Percentiles rank a stretch among this genome's conserved stretches.
Conservation (phyloP, 2,113 vertebrate species). For the Podocnemis expansa region DNA sequence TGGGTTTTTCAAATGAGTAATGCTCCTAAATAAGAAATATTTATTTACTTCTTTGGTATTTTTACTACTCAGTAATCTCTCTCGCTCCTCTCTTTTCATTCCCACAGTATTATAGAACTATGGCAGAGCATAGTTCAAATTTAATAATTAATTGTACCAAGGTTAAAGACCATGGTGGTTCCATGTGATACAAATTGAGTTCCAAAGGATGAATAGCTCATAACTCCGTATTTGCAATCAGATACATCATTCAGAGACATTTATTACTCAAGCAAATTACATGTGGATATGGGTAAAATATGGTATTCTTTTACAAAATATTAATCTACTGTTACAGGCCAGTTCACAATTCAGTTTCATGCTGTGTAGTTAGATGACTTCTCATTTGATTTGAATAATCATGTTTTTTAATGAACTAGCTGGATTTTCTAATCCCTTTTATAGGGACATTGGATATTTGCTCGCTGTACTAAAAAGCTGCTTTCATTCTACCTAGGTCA, state of each 20-base stretch:
- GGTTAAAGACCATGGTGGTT: constrained; percentile 57
- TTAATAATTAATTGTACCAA: constrained; percentile 69
- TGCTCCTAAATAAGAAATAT: not conserved
- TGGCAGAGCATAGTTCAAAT: constrained; percentile 45
- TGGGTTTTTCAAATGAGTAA: not conserved
- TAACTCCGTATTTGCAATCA: constrained; percentile 74
- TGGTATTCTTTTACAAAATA: not conserved
- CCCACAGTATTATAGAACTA: constrained; percentile 54
- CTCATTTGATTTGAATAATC: constrained; percentile 21
- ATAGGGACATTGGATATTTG: not conserved
- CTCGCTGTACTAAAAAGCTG: constrained; percentile 23
- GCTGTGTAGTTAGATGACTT: constrained; percentile 4
- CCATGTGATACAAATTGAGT: constrained; percentile 58
- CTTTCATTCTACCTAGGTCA: not conserved
- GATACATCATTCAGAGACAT: constrained; percentile 54
- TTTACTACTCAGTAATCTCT: not conserved
- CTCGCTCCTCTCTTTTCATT: constrained; percentile 21
- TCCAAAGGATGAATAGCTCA: constrained; percentile 53
- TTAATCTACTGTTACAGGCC: not conserved
- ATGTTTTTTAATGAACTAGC: constrained; percentile 54
- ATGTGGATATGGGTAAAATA: constrained; percentile 30
- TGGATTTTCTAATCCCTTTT: constrained; percentile 28
- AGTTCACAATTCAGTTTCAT: constrained; percentile 4
- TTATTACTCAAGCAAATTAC: constrained; percentile 50
- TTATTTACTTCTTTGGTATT: not conserved